Base-by-base conservation (phyloP, 2,113 vertebrate genomes). In the Erythrocebus patas region DNA sequence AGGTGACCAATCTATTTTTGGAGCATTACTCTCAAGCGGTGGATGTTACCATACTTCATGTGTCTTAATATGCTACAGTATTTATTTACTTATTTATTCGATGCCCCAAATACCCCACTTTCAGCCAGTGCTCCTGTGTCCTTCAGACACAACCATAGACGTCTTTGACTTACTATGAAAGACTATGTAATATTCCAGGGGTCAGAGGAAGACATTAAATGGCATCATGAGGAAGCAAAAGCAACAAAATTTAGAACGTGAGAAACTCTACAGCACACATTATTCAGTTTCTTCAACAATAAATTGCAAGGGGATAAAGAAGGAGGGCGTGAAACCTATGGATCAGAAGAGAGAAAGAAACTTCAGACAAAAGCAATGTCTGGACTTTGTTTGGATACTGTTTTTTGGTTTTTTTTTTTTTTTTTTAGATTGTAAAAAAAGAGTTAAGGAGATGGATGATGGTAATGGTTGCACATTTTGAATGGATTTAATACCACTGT, bases 1-100 rank as follows among this genome's bases (percentile, higher is more conserved):
- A 96, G 43, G 57, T 89, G 72, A 93, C 85, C 59, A 27, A 35
- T 80, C 79, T 93, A 92, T 93, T 89, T 97, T 59, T 25, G 73
- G 88, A 92, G 50, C 93, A 76, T 79, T 59, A 52, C 72, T 76
- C 40, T 38, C 66, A 82, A 45, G 32, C 38, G 25, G 17, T 48
- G 79, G 91, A 52, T 85, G 50, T 85, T n/a, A 89, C 25, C 50
- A 27, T 35, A 61, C 30, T 70, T 40, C 32, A 57, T 59, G 27
- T 16, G 59, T 66, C 72, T 86, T 66, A 57, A 0, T 48, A 10
- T 30, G 27, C 57, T 72, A 50, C n/a, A 10, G 16, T 11, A 61
- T 79, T 87, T 89, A 27, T 86, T 75, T 91, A 38, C 22, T 91
- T 80, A 61, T 48, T 68, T 70, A 61, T 55, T 79, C 43, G 30